Evolutionary conservation across 2,113 vertebrate species (phyloP).

Genomic region (Macrotus californicus): DNA sequence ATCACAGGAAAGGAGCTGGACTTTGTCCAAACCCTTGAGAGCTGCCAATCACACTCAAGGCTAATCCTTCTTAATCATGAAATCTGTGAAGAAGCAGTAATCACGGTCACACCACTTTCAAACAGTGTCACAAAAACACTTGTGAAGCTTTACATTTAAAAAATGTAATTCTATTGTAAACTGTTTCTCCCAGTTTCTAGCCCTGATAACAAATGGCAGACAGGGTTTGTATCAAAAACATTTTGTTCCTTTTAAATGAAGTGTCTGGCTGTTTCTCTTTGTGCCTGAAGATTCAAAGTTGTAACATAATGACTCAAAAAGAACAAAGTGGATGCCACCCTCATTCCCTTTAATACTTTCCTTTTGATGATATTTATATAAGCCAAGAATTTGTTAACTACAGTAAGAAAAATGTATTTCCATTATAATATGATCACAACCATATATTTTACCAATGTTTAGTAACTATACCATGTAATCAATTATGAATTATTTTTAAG

Average conservation of each 20-base stretch:
- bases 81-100: conserved; percentile 28
- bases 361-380: neutral
- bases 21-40: conserved; percentile 34
- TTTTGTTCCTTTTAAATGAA: conserved; percentile 21
- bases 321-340: neutral
- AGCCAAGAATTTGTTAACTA: neutral
- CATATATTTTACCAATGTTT: neutral
- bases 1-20: conserved; percentile 26
- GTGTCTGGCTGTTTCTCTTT: neutral
- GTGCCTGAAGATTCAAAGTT: neutral
- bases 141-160: neutral
- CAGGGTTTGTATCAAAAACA: neutral
- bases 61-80: conserved; percentile 22
- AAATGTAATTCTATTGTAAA: neutral
- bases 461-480: neutral
- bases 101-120: neutral
- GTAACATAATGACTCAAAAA: neutral
- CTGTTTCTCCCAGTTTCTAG: neutral
- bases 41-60: neutral
- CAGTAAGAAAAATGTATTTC: neutral
- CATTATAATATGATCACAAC: neutral
- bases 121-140: neutral
- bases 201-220: neutral
- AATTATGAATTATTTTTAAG: neutral
- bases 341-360: neutral